Evolutionary conservation across 1,140 invertebrate genomes (phyloP).

Genomic region (Centruroides vittatus): DNA sequence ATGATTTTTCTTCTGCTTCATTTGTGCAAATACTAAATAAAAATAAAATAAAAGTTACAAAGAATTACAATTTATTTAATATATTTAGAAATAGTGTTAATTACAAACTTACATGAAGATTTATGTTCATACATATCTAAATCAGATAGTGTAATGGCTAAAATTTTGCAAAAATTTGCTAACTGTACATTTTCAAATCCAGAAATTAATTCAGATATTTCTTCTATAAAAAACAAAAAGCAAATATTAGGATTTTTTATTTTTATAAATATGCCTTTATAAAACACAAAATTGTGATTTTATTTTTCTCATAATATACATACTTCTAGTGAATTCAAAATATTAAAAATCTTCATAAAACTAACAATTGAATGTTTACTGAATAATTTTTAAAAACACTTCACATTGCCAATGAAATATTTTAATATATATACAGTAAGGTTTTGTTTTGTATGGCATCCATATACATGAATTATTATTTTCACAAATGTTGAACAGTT

Average conservation of each 20-base stretch:
- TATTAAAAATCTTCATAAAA: too few species aligned
- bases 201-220: conserved; percentile 4
- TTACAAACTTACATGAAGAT: conserved; percentile 6
- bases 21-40: conserved; percentile 11
- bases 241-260: neutral
- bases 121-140: conserved; percentile 18
- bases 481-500: too few species aligned
- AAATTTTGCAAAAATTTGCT: conserved; percentile 15
- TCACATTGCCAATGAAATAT: too few species aligned
- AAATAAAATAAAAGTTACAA: neutral
- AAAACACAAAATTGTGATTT: too few species aligned
- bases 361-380: too few species aligned
- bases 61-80: neutral
- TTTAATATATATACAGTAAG: too few species aligned
- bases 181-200: conserved; percentile 4
- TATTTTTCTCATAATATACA: too few species aligned
- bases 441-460: too few species aligned
- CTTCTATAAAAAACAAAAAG: conserved; percentile 4
- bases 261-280: too few species aligned
- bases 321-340: too few species aligned
- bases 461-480: too few species aligned
- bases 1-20: conserved; percentile 8
- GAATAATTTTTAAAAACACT: too few species aligned
- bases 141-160: conserved; percentile 15
- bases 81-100: neutral